Evolutionary conservation across 2,888 invertebrate genomes (phyloP).

Genomic region (Lochmaea crataegi): DNA sequence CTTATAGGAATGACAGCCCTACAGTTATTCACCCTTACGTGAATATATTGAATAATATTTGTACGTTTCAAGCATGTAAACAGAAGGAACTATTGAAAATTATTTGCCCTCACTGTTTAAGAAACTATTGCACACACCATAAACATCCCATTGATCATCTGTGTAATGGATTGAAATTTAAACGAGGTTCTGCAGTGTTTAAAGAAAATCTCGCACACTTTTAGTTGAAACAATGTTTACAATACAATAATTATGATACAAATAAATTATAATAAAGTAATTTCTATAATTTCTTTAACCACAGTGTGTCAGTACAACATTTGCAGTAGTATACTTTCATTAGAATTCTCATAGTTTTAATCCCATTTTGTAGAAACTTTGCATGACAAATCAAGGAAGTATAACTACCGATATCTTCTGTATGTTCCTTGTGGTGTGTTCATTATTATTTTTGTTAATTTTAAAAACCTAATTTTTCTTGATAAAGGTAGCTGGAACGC

Average conservation of each 20-base stretch:
- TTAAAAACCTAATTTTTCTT: too few relatives aligned
- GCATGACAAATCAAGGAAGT: too few relatives aligned
- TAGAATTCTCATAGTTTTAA: too few relatives aligned
- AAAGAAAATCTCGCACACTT: neutral
- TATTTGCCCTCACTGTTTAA: conserved; percentile 15
- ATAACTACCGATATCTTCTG: too few relatives aligned
- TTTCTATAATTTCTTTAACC: too few relatives aligned
- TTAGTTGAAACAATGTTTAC: neutral
- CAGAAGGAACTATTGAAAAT: conserved; percentile 5
- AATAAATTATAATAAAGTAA: neutral
- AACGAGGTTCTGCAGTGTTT: neutral
- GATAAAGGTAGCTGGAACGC: too few relatives aligned
- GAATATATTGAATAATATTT: neutral
- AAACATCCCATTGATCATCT: conserved; percentile 5
- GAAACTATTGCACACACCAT: conserved; percentile 16
- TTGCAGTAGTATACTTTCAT: too few relatives aligned
- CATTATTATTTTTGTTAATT: too few relatives aligned
- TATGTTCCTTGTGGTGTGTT: too few relatives aligned
- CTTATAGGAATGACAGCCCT: neutral
- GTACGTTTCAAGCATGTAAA: neutral
- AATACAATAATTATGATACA: neutral
- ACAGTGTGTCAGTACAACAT: too few relatives aligned
- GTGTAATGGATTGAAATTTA: conserved; percentile 5
- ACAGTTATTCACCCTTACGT: neutral
- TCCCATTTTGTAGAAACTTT: too few relatives aligned